Evolutionary conservation across 2,888 invertebrate genomes (phyloP), one percentile per base, ranked within the genome.

Genomic region (Polyommatus iphigenia): DNA sequence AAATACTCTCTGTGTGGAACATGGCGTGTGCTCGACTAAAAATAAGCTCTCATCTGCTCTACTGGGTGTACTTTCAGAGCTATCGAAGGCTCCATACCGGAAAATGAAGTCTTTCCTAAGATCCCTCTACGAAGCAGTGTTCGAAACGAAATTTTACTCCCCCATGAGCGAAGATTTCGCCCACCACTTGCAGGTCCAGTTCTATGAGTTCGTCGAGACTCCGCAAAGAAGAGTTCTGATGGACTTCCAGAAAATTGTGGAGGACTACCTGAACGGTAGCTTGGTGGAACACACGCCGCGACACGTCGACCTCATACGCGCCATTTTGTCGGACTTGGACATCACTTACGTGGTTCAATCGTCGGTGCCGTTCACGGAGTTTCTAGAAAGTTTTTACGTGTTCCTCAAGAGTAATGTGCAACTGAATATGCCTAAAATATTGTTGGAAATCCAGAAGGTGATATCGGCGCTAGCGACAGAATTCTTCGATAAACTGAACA

Each of bases 321-420:
- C 83, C 0, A 90, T 92, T 79, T 79, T 92, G 7, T 91, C 91
- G 5, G 91, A 92, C 79, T 82, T 92, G 84, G 92, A 92, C 80
- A 86, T 88, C 73, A 83, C 89, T 71, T 91, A 87, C 54, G 84
- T 84, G 62, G 85, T 82, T 18, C 80, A 82, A 0, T 87, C 84
- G 32, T 76, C 81, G 0, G 86, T 87, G 59, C 87, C 87, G 0
- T 91, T 91, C 78, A 84, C 84, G 71, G 78, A 77, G 4, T 90
- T 90, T 79, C 78, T 90, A 59, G 83, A 72, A 57, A 20, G 32
- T 20, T 72, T 71, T 5, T 77, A 72, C 20, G 54, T 50, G 4
- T 57, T 72, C 57, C 54, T 36, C 15, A 57, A 46, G 50, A 54
- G 6, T 15, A 15, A 77, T 18, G 24, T 50, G 18, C 29, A 54